Base-by-base conservation (phyloP, 2,797 vertebrate genomes). In the Rhincodon typus region DNA sequence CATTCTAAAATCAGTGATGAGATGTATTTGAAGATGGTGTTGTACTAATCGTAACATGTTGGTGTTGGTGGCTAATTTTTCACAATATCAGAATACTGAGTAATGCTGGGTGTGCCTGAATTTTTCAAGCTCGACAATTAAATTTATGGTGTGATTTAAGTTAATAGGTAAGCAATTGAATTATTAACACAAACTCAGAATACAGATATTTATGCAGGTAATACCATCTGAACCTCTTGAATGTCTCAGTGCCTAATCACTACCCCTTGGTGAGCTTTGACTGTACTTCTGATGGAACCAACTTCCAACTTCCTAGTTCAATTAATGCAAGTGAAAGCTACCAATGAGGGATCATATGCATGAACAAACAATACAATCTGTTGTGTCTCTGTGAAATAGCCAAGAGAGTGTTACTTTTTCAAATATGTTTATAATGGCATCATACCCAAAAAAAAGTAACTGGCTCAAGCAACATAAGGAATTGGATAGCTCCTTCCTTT, bases 171-270 rank as follows among this genome's bases (percentile, higher is more conserved):
- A 62, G 66, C 69, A 38, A 42, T 93, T 10, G 21, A 93, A 38
- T 38, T 66, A 93, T 93, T 69, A 93, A 27, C 62, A 93, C 38
- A 93, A 84, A 69, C 90, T 27, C 13, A 23, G n/a, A 69, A n/a
- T 25, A 25, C 21, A 69, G 90, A 93, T 93, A 69, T 69, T 69
- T 93, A 66, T 69, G n/a, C 66, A 69, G 90, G 42, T 69, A n/a
- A 69, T 93, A n/a, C 21, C 38, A 93, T n/a, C 90, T 42, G 38
- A 93, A 69, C 66, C 90, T 42, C 90, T 93, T 67, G 90, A 93
- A n/a, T 93, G 34, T 93, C 66, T 67, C n/a, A 69, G 66, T 93
- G n/a, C n/a, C 23, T 93, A 69, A n/a, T 93, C n/a, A 93, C 90
- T 42, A 93, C 66, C 90, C 66, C 62, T 93, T 42, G 42, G 90